Conservation (phyloP, 2,113 vertebrate species). For the Pyxicephalus adspersus region DNA sequence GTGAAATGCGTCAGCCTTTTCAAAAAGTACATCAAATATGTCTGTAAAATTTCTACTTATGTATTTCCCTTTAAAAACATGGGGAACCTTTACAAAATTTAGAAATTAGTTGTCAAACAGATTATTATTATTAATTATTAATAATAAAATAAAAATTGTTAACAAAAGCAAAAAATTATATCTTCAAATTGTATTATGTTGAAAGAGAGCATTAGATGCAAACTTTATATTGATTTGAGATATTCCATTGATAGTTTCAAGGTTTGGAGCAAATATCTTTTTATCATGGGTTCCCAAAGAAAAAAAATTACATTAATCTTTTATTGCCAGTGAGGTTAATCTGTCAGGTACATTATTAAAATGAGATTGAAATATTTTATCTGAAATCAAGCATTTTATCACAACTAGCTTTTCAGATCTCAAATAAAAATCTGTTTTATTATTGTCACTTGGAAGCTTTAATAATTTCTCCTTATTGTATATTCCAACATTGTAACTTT, state of each 20-base stretch:
- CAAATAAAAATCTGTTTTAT: conserved; percentile 54
- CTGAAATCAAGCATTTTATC: conserved; percentile 53
- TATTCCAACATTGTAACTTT: conserved; percentile 54
- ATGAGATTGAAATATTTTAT: conserved; percentile 49
- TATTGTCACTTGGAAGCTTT: conserved; percentile 55
- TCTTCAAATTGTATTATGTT: background rate
- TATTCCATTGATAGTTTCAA: background rate
- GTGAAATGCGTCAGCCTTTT: background rate
- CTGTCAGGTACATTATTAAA: conserved; percentile 50
- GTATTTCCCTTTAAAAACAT: background rate
- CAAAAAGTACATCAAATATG: background rate
- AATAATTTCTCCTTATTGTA: conserved; percentile 56
- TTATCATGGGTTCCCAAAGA: background rate
- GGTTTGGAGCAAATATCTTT: background rate
- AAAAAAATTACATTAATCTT: conserved; percentile 1
- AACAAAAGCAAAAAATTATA: background rate
- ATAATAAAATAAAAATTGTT: background rate
- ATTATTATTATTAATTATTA: too few relatives aligned
- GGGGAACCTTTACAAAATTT: background rate
- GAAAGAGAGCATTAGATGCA: background rate
- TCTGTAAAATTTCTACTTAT: background rate
- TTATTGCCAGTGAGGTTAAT: conserved; percentile 34
- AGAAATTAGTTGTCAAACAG: background rate
- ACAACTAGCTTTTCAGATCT: conserved; percentile 46
- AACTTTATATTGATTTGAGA: background rate